A percentile compares a stretch with the other conserved stretches of the same genome.
Conservation (phyloP, 2,797 vertebrate genomes). For the Silurus aristotelis region DNA sequence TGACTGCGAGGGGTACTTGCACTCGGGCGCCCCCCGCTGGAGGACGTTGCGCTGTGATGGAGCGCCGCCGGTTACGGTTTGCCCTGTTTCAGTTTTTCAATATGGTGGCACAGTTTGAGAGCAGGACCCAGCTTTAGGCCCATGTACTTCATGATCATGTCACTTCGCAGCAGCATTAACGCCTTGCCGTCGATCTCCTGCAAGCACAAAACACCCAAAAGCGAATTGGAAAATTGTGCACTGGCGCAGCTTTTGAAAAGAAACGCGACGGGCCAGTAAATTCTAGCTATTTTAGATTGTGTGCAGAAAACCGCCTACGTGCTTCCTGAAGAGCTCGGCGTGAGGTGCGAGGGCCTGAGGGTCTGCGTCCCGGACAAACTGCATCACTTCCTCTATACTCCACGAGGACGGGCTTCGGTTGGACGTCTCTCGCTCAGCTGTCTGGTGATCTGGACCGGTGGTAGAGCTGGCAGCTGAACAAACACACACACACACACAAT, state of each 20-base stretch:
- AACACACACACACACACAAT: background rate
- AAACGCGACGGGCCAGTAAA: no score
- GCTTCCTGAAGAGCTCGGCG: constrained; percentile 91
- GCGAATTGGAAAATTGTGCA: background rate
- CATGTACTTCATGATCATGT: constrained; percentile 97
- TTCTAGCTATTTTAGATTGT: background rate
- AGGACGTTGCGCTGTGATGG: constrained; percentile 12
- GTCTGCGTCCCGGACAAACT: constrained; percentile 90
- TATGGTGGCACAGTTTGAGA: constrained; percentile 91
- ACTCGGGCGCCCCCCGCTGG: background rate
- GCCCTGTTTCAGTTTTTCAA: constrained; percentile 88
- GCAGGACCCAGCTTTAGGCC: constrained; percentile 93
- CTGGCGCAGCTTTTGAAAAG: background rate
- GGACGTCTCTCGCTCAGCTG: constrained; percentile 77
- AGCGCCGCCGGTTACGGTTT: constrained; percentile 73
- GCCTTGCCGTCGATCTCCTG: constrained; percentile 96
- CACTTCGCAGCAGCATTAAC: constrained; percentile 88
- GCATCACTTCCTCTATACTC: constrained; percentile 94
- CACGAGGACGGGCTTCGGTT: constrained; percentile 81
- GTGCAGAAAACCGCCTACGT: constrained; percentile 73
- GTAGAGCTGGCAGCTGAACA: constrained; percentile 86
- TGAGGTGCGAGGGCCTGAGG: constrained; percentile 87
- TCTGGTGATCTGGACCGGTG: constrained; percentile 84
- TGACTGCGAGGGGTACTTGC: background rate
- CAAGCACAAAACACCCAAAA: constrained; percentile 41